phyloP scores from a whole-genome alignment of 2,888 invertebrate species.

The Tethea ocularis region DNA sequence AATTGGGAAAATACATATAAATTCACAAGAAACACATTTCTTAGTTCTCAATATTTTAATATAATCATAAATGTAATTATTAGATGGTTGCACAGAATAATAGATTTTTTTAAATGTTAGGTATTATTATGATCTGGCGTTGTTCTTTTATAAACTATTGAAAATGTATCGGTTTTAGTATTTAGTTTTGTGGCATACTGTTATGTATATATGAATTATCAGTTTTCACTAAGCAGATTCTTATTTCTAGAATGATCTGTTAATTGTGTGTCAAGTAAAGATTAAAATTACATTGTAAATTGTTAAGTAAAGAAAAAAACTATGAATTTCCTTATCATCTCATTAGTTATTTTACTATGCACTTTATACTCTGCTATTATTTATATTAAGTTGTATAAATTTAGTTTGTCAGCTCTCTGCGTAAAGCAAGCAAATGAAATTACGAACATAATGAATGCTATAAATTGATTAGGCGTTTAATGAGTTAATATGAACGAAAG shows the following conservation, averaged over 20 bases:
- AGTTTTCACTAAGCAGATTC: slow-evolving; percentile 38
- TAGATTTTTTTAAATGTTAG: neutral
- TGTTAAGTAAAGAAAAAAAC: slow-evolving; percentile 63
- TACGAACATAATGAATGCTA: slow-evolving; percentile 9
- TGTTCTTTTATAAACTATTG: no score
- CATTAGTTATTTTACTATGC: slow-evolving; percentile 56
- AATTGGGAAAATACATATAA: no score
- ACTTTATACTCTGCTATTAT: slow-evolving; percentile 56
- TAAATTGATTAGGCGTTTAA: neutral
- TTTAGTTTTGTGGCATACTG: slow-evolving; percentile 33
- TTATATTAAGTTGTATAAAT: slow-evolving; percentile 78
- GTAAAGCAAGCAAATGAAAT: slow-evolving; percentile 55
- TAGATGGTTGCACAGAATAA: no score
- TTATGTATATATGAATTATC: slow-evolving; percentile 63
- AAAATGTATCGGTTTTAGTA: slow-evolving; percentile 25
- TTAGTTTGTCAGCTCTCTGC: slow-evolving; percentile 72
- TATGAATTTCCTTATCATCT: slow-evolving; percentile 68
- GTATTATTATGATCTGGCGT: neutral
- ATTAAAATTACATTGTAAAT: slow-evolving; percentile 72
- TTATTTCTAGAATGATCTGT: slow-evolving; percentile 41
- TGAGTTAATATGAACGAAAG: neutral
- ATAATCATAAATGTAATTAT: no score
- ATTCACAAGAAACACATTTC: no score
- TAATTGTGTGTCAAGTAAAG: slow-evolving; percentile 49
- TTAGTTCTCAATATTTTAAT: no score